Evolutionary conservation across 2,113 vertebrate genomes (phyloP).

Genomic region (Rhea pennata): DNA sequence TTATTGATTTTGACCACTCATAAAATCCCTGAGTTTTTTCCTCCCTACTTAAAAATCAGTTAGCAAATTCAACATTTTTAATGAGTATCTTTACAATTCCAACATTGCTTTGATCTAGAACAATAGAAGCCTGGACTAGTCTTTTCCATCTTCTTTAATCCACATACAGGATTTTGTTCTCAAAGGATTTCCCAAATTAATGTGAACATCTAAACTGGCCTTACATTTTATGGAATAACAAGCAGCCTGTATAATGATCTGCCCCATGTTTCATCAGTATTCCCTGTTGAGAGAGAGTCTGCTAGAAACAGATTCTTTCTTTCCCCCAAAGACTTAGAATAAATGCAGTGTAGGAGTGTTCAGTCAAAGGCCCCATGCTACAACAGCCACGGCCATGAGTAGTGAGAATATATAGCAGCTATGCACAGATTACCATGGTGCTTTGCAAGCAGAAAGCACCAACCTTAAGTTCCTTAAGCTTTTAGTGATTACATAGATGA

Average conservation of each 20-base stretch:
- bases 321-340: background rate
- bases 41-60: background rate
- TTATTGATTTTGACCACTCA: background rate
- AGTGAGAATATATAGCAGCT: accelerated
- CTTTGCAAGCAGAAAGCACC: background rate
- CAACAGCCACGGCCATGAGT: background rate
- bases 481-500: background rate
- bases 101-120: background rate
- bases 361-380: background rate
- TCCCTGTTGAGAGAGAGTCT: background rate
- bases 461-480: background rate
- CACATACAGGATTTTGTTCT: background rate
- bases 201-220: background rate
- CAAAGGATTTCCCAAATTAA: background rate
- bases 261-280: background rate
- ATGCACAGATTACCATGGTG: background rate
- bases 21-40: background rate
- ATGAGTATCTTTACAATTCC: background rate
- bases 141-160: background rate
- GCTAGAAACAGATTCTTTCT: background rate
- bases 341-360: background rate
- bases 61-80: background rate
- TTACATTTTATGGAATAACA: accelerated
- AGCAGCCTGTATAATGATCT: background rate
- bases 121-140: accelerated